phyloP scores from a whole-genome alignment of 2,888 invertebrate genomes.

The Uropetala carovei region DNA sequence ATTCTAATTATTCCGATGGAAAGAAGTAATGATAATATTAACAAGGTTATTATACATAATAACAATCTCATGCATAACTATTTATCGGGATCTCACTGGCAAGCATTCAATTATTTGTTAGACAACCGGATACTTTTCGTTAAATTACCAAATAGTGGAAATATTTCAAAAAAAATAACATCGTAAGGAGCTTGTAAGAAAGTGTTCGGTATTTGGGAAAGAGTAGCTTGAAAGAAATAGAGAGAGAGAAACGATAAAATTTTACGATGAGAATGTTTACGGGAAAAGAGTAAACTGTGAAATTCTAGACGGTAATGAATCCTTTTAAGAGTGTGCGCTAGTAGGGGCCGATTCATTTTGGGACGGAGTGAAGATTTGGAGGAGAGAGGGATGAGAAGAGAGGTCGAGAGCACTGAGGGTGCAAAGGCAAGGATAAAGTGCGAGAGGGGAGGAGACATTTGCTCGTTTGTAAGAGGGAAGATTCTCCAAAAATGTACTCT shows the following conservation, averaged over 20 bases:
- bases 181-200: neutral
- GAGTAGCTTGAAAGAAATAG: neutral
- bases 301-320: slow-evolving; percentile 23
- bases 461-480: neutral
- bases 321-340: neutral
- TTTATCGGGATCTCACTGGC: too few species aligned
- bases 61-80: too few species aligned
- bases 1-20: too few species aligned
- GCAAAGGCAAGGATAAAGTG: neutral
- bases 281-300: neutral
- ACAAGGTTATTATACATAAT: too few species aligned
- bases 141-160: neutral
- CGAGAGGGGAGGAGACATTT: neutral
- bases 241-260: neutral
- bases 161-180: neutral
- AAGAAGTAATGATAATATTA: too few species aligned
- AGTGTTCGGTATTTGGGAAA: neutral
- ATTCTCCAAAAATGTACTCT: neutral
- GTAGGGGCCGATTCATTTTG: neutral
- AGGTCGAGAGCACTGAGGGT: neutral
- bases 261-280: neutral
- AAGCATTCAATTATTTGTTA: too few species aligned
- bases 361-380: neutral
- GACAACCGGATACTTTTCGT: too few species aligned
- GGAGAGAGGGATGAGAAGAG: neutral